Base-by-base conservation (phyloP, 2,888 invertebrate species). In the Branchellion lobata region DNA sequence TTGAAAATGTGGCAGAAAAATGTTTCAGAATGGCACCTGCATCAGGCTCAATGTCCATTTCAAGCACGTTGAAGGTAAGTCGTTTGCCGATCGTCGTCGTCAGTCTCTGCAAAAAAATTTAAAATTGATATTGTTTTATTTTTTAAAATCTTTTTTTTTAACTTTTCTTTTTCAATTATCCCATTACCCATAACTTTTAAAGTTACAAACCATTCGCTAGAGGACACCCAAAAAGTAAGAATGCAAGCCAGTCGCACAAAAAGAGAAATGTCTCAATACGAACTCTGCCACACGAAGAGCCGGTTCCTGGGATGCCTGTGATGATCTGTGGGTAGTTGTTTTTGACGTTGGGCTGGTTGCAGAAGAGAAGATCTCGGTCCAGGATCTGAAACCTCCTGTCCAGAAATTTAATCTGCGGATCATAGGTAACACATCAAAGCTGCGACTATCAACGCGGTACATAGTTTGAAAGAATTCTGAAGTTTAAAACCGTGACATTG, bases 1-100 rank as follows among this genome's bases (percentile, higher is more conserved):
- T n/a, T n/a, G n/a, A n/a, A n/a, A n/a, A n/a, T n/a, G n/a, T n/a
- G n/a, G n/a, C n/a, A n/a, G n/a, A n/a, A n/a, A n/a, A n/a, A n/a
- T n/a, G n/a, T n/a, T n/a, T n/a, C n/a, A n/a, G n/a, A n/a, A n/a
- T n/a, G n/a, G n/a, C n/a, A 84, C 93, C 93, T 84, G 92, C 92
- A 24, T 83, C 82, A 1, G 85, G 84, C 77, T 88, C 88, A 21
- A 94, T 92, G 81, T 92, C 90, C 86, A 95, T 91, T 86, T 93
- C 91, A 77, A 95, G 90, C 85, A 96, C 93, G 85, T 93, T 93
- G 68, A 96, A 89, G 0, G 96, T 96, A 47, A 97, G 87, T 1
- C 93, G 92, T 84, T 94, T 93, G 5, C 93, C 94, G 24, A 2
- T 3, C 0, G 34, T n/a, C 11, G 85, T 84, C 29, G 34, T 51